A percentile compares a stretch with the other conserved stretches of the same genome.
Evolutionary conservation across 23 tunicate genomes (phyloP).

Genomic region (Halocynthia aurantium): DNA sequence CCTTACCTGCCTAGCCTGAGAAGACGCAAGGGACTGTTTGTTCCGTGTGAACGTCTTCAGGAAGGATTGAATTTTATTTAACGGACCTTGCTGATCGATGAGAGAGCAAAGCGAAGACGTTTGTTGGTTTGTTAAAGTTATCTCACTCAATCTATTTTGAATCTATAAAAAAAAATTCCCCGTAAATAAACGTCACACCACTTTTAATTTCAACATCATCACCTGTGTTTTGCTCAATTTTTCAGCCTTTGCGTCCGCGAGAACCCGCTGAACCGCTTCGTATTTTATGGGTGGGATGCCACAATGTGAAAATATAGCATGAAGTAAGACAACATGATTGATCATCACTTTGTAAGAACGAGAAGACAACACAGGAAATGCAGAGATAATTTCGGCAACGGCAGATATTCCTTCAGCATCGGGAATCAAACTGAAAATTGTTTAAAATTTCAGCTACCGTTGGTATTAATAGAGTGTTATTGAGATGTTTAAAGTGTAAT

Average conservation of each 20-base stretch:
- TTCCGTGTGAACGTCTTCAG: conserved; percentile 54
- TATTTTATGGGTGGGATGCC: conserved; percentile 34
- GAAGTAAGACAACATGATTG: conserved; percentile 50
- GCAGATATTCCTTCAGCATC: conserved; percentile 77
- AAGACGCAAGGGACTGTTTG: conserved; percentile 37
- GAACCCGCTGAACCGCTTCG: conserved; percentile 15
- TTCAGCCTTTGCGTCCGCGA: conserved; percentile 15
- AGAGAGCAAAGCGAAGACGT: conserved; percentile 43
- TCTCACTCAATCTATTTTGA: conserved; percentile 45
- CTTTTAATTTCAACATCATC: not conserved
- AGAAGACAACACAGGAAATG: conserved; percentile 31
- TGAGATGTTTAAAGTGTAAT: no score
- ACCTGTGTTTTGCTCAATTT: conserved; percentile 60
- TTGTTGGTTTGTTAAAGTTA: conserved; percentile 58
- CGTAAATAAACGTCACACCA: no score
- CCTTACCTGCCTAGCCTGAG: conserved; percentile 49
- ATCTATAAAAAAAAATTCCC: conserved; percentile 36
- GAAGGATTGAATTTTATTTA: conserved; percentile 40
- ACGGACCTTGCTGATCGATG: conserved; percentile 40
- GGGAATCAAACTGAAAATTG: conserved; percentile 41
- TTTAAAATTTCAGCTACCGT: no score
- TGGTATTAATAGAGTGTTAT: no score
- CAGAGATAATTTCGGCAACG: conserved; percentile 56
- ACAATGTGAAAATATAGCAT: conserved; percentile 40
- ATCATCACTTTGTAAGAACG: conserved; percentile 62